Conservation (phyloP, 2,888 invertebrate genomes). For the Cheiracanthium punctorium region DNA sequence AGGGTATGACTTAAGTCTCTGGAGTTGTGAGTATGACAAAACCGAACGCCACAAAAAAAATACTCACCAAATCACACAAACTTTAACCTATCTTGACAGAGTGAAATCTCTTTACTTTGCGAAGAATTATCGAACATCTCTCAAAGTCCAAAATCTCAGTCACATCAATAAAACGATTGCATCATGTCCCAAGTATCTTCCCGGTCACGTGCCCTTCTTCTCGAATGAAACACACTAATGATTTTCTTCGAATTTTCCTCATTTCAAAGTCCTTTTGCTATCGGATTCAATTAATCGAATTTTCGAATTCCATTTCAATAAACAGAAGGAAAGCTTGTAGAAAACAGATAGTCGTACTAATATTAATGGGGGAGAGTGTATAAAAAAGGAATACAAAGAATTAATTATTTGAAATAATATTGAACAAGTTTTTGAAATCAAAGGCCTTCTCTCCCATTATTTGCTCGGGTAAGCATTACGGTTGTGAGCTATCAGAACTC, state of each 20-base stretch:
- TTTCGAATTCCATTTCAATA: not conserved
- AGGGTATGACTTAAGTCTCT: too few species aligned
- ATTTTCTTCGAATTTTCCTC: too few species aligned
- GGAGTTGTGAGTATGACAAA: too few species aligned
- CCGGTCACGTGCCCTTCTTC: too few species aligned
- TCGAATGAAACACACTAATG: too few species aligned
- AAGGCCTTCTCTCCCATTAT: slow-evolving; percentile 58
- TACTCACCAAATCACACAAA: too few species aligned
- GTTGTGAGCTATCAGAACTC: slow-evolving; percentile 41
- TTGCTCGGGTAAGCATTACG: slow-evolving; percentile 45
- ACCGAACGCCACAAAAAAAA: too few species aligned
- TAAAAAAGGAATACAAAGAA: slow-evolving; percentile 63
- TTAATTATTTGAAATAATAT: slow-evolving; percentile 68
- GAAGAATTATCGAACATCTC: not conserved
- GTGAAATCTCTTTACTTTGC: too few species aligned
- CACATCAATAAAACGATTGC: not conserved
- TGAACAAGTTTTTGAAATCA: slow-evolving; percentile 60
- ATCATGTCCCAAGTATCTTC: not conserved
- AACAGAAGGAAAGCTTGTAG: not conserved
- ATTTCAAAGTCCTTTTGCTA: not conserved
- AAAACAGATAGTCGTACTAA: not conserved
- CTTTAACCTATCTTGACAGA: too few species aligned
- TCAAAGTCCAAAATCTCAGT: not conserved
- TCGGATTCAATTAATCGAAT: slow-evolving; percentile 8
- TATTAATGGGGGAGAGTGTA: too few species aligned